phyloP scores from a whole-genome alignment of 2,888 invertebrate genomes.

The Harpagoxenus sublaevis region DNA sequence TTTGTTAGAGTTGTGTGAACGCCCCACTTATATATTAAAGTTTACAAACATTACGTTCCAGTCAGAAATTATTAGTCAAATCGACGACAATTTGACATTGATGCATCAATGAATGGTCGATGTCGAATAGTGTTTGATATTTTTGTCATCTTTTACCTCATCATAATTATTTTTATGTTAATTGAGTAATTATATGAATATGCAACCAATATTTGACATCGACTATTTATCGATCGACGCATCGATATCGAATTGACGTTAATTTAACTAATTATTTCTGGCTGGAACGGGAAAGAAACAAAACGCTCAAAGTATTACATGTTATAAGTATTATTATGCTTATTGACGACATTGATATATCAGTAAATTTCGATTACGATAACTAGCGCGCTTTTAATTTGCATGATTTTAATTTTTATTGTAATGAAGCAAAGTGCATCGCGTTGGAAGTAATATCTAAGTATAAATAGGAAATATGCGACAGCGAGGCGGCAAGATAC shows the following conservation, averaged over 20 bases:
- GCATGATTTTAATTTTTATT: slow-evolving; percentile 1
- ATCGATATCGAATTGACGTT: neutral
- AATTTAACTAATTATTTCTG: neutral
- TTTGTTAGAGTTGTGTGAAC: neutral
- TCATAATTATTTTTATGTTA: too few relatives aligned
- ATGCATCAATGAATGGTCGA: too few relatives aligned
- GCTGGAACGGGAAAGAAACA: neutral
- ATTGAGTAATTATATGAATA: too few relatives aligned
- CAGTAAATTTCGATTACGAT: neutral
- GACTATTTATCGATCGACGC: neutral
- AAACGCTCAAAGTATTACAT: neutral
- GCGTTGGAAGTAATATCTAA: neutral
- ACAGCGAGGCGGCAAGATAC: neutral
- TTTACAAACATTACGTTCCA: neutral
- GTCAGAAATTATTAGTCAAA: neutral
- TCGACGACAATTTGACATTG: neutral
- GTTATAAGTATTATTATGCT: neutral
- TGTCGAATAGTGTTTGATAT: too few relatives aligned
- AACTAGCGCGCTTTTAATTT: neutral
- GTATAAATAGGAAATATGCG: slow-evolving; percentile 13
- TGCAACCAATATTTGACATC: neutral
- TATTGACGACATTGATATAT: neutral
- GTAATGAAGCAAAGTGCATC: neutral
- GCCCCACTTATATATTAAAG: neutral
- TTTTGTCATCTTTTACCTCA: too few relatives aligned